Percentiles rank a stretch among this genome's conserved stretches.
Evolutionary conservation across 2,888 invertebrate species (phyloP).

Genomic region (Hybos culiciformis): DNA sequence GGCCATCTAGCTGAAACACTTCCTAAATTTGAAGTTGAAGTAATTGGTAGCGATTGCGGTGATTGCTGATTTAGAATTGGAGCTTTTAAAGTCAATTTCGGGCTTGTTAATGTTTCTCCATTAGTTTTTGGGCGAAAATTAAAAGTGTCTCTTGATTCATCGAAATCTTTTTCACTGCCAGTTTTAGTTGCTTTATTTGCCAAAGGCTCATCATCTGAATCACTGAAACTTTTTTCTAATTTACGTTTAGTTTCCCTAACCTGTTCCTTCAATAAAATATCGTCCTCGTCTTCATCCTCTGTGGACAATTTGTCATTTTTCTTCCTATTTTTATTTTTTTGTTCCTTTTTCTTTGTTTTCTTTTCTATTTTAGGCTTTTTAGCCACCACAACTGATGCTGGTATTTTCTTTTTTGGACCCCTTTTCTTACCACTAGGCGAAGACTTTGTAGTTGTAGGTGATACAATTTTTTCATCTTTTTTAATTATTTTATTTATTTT

Average conservation of each 20-base stretch:
- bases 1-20: slow-evolving; percentile 3
- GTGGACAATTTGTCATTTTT: slow-evolving; percentile 19
- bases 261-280: slow-evolving; percentile 29
- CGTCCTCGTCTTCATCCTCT: slow-evolving; percentile 26
- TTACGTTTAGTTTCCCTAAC: slow-evolving; percentile 29
- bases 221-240: slow-evolving; percentile 41
- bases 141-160: slow-evolving; percentile 12
- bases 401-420: slow-evolving; percentile 20
- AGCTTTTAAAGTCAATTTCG: background rate
- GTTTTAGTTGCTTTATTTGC: slow-evolving; percentile 39
- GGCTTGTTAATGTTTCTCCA: slow-evolving; percentile 2
- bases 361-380: slow-evolving; percentile 12
- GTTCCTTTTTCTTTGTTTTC: slow-evolving; percentile 13
- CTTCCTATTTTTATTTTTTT: slow-evolving; percentile 16
- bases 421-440: slow-evolving; percentile 28
- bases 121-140: background rate
- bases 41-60: slow-evolving; percentile 1
- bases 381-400: slow-evolving; percentile 2
- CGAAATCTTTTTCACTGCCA: slow-evolving; percentile 18
- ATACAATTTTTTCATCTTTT: slow-evolving; percentile 13
- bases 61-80: background rate
- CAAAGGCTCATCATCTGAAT: slow-evolving; percentile 52
- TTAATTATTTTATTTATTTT: slow-evolving; percentile 6
- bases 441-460: slow-evolving; percentile 14
- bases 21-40: slow-evolving; percentile 3